Conservation (phyloP, 2,797 vertebrate genomes). For the Alauda arvensis region DNA sequence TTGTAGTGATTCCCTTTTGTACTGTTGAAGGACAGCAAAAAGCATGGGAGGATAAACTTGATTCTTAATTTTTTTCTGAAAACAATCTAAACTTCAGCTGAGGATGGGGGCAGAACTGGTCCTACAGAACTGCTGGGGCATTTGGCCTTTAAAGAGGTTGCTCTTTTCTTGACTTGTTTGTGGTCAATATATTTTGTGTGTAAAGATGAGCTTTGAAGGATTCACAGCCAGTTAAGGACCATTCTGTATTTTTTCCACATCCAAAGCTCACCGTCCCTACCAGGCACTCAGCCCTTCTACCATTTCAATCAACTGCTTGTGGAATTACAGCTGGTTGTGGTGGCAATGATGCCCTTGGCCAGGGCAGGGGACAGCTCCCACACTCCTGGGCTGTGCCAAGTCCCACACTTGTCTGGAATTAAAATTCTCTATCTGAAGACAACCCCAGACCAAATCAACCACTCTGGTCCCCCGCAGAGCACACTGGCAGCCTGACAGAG, state of each 20-base stretch:
- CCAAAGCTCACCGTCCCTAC: neutral
- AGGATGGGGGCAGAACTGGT: neutral
- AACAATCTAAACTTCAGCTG: neutral
- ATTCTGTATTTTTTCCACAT: neutral
- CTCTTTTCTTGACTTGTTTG: neutral
- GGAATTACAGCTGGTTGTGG: neutral
- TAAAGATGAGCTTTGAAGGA: neutral
- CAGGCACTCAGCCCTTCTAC: neutral
- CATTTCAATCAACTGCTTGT: neutral
- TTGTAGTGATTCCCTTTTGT: neutral
- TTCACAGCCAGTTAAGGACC: neutral
- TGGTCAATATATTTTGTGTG: neutral
- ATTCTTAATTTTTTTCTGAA: neutral
- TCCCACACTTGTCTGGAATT: neutral
- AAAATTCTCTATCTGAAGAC: neutral
- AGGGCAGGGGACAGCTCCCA: neutral
- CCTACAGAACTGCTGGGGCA: neutral
- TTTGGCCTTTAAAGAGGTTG: neutral
- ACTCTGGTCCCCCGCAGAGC: neutral
- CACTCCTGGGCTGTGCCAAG: neutral
- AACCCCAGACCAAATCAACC: neutral
- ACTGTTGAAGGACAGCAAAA: neutral
- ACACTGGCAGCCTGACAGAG: neutral
- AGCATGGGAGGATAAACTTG: neutral
- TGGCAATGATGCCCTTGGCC: neutral